Base-by-base conservation (phyloP, 1,140 invertebrate genomes). In the Aphelenchoides fujianensis region DNA sequence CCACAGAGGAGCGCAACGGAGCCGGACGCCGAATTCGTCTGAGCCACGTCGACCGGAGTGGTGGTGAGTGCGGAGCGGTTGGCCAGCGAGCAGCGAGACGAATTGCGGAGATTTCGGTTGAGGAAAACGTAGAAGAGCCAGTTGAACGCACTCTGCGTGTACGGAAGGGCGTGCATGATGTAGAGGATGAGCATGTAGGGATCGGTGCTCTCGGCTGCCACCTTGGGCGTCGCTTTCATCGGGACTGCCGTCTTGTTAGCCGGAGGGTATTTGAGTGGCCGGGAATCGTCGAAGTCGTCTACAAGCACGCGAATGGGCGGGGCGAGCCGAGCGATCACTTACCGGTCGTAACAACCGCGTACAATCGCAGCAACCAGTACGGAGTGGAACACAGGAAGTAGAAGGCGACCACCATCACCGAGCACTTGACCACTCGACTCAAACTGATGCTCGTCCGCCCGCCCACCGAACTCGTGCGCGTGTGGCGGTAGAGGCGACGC, bases 91-190 rank as follows among this genome's bases (percentile, higher is more conserved):
- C 31, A 77, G 16, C 74, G 59, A 16, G 48, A 30, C 7, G 73
- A 74, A 48, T 83, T 74, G 19, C 80, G 74, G 35, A 82, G 55
- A 68, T 82, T 82, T 30, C 76, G 69, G 59, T 82, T 82, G 35
- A 82, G 71, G 68, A 82, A 82, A 34, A 81, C 81, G 71, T 82
- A 82, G 67, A 82, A 82, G 28, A 82, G 79, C 80, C 80, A 82
- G 70, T 82, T 82, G 70, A 82, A 82, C 19, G 80, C 80, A 61
- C 72, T 77, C 63, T 82, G 80, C 0, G 79, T 68, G 59, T 82
- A 81, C 2, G 79, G 80, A 3, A 81, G 59, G 3, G 80, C 69
- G 37, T 81, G 79, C 1, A 82, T 34, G 23, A 81, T 27, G 57
- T 81, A 81, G 66, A 82, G 73, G 23, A 78, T 53, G n/a, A 80